These are phyloP conservation scores for Elachura formosa DNA, from an alignment of 2,113 vertebrate genomes.

Conservation along the genomic window DNA sequence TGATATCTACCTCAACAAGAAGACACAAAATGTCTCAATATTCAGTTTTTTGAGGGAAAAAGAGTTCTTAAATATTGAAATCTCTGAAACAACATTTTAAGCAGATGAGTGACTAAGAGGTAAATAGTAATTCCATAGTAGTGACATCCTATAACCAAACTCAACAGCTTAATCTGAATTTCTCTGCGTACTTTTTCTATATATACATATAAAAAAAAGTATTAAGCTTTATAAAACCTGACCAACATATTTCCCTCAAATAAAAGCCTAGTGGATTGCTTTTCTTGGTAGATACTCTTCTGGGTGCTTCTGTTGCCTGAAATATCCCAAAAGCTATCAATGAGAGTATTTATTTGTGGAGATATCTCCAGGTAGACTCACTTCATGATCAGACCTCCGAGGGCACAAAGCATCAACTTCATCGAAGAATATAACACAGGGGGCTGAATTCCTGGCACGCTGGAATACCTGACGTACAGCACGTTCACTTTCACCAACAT, in stretches of 20 bases:
- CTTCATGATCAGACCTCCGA: slow-evolving; percentile 90
- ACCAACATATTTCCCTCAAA: not conserved
- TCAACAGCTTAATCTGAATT: not conserved
- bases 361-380: slow-evolving; percentile 51
- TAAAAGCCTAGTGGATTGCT: not conserved
- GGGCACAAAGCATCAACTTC: slow-evolving; percentile 96
- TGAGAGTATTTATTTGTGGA: not conserved
- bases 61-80: not conserved
- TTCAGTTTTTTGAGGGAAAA: not conserved
- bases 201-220: not conserved
- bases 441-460: slow-evolving; percentile 87
- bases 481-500: slow-evolving; percentile 94
- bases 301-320: not conserved
- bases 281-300: not conserved
- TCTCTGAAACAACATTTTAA: not conserved
- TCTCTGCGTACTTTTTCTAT: not conserved
- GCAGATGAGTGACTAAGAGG: not conserved
- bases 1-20: not conserved
- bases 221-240: not conserved
- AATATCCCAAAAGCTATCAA: not conserved
- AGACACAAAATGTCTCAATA: not conserved
- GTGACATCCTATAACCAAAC: not conserved
- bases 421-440: slow-evolving; percentile 98
- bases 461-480: slow-evolving; percentile 95
- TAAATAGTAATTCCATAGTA: not conserved